A percentile compares a stretch with the other conserved stretches of the same genome.
Evolutionary conservation across 2,113 vertebrate genomes (phyloP).

Genomic region (Microtus oregoni): DNA sequence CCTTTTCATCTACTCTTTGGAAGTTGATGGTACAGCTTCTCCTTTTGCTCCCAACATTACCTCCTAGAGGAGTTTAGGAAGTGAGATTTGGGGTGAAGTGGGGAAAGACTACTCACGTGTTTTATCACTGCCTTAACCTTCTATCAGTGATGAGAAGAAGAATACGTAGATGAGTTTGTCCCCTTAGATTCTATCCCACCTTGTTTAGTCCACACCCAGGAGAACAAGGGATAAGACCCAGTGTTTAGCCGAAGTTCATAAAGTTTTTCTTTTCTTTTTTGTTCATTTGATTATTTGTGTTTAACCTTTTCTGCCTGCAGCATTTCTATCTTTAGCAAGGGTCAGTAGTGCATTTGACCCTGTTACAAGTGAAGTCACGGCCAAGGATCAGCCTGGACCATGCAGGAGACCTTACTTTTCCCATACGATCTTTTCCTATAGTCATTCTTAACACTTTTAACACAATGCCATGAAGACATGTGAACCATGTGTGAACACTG

Average conservation of each 20-base stretch:
- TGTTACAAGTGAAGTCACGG: not conserved
- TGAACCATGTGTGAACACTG: not conserved
- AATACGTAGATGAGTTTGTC: not conserved
- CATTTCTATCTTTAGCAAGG: not conserved
- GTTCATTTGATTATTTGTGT: not conserved
- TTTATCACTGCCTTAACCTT: not conserved
- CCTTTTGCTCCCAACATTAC: conserved; percentile 4
- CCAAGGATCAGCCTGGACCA: not conserved
- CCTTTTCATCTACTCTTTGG: not conserved
- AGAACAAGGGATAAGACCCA: not conserved
- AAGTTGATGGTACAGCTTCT: not conserved
- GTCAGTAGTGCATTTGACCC: not conserved
- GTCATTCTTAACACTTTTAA: conserved; percentile 2
- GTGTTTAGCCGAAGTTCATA: not conserved
- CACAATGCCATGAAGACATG: not conserved
- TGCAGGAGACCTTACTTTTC: not conserved
- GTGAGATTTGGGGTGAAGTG: not conserved
- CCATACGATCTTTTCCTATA: not conserved
- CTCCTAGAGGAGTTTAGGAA: not conserved
- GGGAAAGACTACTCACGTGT: not conserved
- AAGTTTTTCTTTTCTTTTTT: not conserved
- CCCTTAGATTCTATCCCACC: not conserved
- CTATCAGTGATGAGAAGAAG: not conserved
- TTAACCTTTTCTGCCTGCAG: not conserved
- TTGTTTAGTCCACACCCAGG: not conserved